These are phyloP conservation scores for Caenorhabditis uteleia DNA, from an alignment of 2,888 invertebrate genomes.

Conservation along the genomic window DNA sequence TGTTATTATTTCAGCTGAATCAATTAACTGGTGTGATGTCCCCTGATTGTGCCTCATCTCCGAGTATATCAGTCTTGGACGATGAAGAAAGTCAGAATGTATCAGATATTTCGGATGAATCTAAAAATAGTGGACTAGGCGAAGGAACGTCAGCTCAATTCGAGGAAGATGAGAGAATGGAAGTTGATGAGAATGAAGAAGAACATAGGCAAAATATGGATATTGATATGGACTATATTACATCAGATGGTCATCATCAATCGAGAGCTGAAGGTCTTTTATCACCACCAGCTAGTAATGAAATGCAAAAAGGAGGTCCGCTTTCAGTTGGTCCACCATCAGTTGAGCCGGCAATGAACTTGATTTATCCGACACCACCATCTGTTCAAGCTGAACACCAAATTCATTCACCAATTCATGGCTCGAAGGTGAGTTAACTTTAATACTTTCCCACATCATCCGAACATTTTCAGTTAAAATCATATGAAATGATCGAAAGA, in stretches of 20 bases:
- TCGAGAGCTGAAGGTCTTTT: conserved; percentile 44
- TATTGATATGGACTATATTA: no score
- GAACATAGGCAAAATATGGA: no score
- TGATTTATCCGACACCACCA: conserved; percentile 69
- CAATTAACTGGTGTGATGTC: no score
- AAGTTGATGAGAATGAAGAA: background rate
- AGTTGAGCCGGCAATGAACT: conserved; percentile 49
- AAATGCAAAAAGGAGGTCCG: conserved; percentile 40
- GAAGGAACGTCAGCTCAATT: conserved; percentile 28
- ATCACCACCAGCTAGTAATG: conserved; percentile 67
- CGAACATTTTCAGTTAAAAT: no score
- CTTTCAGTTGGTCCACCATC: conserved; percentile 46
- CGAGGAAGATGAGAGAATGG: conserved; percentile 10
- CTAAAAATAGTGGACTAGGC: conserved; percentile 14
- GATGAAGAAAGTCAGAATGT: no score
- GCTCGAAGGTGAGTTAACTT: background rate
- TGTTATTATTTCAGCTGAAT: no score
- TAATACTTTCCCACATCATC: background rate
- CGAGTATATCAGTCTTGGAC: no score
- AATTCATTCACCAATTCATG: conserved; percentile 13
- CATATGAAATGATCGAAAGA: conserved; percentile 20
- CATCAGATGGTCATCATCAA: conserved; percentile 7
- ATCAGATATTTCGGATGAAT: no score
- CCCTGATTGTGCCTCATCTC: no score
- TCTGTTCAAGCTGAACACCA: conserved; percentile 47